A percentile compares a stretch with the other conserved stretches of the same genome.
phyloP scores from a whole-genome alignment of 2,888 invertebrate genomes.

The Phengaris arion region DNA sequence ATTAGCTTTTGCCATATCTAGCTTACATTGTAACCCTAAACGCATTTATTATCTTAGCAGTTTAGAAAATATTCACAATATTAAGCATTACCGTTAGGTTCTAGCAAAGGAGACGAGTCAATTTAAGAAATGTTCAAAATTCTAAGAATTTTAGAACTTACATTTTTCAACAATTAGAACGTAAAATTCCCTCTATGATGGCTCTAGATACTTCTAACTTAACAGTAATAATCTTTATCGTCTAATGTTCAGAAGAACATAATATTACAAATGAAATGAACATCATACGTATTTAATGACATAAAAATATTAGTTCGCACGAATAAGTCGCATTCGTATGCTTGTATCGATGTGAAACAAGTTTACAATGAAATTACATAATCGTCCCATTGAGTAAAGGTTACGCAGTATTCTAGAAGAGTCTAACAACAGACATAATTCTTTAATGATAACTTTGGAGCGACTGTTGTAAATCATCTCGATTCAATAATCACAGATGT shows the following conservation, averaged over 20 bases:
- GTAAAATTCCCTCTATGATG: neutral
- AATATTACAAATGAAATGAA: neutral
- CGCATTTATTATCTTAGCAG: neutral
- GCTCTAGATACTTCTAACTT: neutral
- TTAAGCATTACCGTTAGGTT: too few species aligned
- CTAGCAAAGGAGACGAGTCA: too few species aligned
- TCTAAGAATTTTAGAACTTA: too few species aligned
- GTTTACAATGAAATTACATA: slow-evolving; percentile 48
- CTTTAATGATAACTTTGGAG: slow-evolving; percentile 19
- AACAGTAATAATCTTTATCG: neutral
- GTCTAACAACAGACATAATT: slow-evolving; percentile 33
- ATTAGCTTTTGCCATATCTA: neutral
- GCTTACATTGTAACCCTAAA: neutral
- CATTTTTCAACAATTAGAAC: neutral
- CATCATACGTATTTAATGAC: slow-evolving; percentile 23
- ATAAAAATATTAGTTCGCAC: slow-evolving; percentile 26
- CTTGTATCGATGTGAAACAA: slow-evolving; percentile 45
- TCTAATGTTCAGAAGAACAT: neutral
- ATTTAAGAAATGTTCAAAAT: too few species aligned
- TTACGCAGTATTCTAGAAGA: slow-evolving; percentile 42
- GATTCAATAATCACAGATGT: slow-evolving; percentile 17
- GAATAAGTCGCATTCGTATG: slow-evolving; percentile 24
- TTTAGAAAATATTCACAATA: too few species aligned
- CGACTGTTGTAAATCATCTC: neutral
- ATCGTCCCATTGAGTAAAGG: slow-evolving; percentile 45